A percentile compares a stretch with the other conserved stretches of the same genome.
These are phyloP conservation scores for Platycheirus albimanus DNA, from an alignment of 2,888 invertebrate species.

Conservation along the genomic window DNA sequence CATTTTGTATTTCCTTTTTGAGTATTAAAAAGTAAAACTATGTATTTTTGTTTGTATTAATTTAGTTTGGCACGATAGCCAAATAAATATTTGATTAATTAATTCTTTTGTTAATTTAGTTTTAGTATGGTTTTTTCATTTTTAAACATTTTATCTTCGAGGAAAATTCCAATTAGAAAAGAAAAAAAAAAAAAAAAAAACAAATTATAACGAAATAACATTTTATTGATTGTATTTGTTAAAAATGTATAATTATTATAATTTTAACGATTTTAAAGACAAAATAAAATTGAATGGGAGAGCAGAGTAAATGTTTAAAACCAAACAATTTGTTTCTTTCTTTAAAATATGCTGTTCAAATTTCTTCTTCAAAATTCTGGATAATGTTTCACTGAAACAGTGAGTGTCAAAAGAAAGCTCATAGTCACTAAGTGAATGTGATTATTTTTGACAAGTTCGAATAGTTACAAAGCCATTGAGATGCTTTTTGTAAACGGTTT, in stretches of 20 bases:
- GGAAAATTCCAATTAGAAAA: conserved; percentile 17
- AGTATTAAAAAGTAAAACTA: neutral
- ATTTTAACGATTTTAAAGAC: conserved; percentile 50
- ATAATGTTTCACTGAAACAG: too few species aligned
- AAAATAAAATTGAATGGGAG: conserved; percentile 49
- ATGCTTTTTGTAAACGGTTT: too few species aligned
- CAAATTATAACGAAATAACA: too few species aligned
- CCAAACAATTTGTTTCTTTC: neutral
- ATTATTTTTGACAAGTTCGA: too few species aligned
- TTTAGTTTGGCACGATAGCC: conserved; percentile 4
- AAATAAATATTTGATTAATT: conserved; percentile 10
- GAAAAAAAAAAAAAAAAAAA: too few species aligned
- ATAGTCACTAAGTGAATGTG: too few species aligned
- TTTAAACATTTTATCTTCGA: conserved; percentile 24
- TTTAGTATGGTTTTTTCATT: conserved; percentile 20
- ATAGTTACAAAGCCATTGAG: too few species aligned
- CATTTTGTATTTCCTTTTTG: too few species aligned
- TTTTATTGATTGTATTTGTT: conserved; percentile 47
- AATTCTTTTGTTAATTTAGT: conserved; percentile 34
- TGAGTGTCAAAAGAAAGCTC: too few species aligned
- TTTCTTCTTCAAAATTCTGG: too few species aligned
- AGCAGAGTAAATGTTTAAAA: conserved; percentile 39
- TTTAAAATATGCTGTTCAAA: too few species aligned
- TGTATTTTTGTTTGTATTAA: neutral
- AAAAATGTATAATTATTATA: conserved; percentile 44